Conservation (phyloP, 2,888 invertebrate genomes). For the Caenorhabditis becei region DNA sequence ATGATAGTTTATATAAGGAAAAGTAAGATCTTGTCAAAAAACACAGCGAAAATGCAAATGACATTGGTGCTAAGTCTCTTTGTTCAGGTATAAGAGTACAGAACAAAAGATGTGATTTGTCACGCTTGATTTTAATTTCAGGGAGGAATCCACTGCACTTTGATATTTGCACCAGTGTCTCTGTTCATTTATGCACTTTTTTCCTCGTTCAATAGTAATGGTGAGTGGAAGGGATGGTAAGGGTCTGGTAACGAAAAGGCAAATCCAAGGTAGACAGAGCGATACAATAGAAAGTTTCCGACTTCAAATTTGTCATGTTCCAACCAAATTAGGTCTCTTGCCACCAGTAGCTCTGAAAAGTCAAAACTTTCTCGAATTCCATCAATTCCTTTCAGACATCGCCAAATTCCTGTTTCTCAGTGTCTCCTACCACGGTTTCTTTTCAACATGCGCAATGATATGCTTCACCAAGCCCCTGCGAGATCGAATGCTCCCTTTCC, state of each 20-base stretch:
- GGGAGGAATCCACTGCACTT: not conserved
- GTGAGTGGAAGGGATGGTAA: too few species aligned
- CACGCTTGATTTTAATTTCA: too few species aligned
- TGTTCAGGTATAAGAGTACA: conserved; percentile 5
- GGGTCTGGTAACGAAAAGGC: too few species aligned
- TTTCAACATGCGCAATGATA: not conserved
- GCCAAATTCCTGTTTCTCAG: not conserved
- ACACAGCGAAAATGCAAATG: not conserved
- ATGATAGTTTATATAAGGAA: not conserved
- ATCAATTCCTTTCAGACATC: not conserved
- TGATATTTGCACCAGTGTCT: not conserved
- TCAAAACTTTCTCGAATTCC: not conserved
- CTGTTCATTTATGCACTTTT: not conserved
- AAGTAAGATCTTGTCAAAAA: not conserved
- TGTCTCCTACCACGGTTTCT: not conserved
- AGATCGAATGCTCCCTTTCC: not conserved
- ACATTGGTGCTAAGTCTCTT: not conserved
- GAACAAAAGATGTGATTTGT: too few species aligned
- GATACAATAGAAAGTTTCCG: too few species aligned
- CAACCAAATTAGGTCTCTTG: too few species aligned
- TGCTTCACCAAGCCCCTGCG: not conserved
- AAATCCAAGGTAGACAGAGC: too few species aligned
- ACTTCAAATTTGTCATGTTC: too few species aligned
- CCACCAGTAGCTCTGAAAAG: not conserved
- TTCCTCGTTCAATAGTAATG: not conserved